Percentiles rank a stretch among this genome's conserved stretches.
These are phyloP conservation scores for Numenius phaeopus DNA, from an alignment of 2,797 vertebrate genomes.

Conservation along the genomic window DNA sequence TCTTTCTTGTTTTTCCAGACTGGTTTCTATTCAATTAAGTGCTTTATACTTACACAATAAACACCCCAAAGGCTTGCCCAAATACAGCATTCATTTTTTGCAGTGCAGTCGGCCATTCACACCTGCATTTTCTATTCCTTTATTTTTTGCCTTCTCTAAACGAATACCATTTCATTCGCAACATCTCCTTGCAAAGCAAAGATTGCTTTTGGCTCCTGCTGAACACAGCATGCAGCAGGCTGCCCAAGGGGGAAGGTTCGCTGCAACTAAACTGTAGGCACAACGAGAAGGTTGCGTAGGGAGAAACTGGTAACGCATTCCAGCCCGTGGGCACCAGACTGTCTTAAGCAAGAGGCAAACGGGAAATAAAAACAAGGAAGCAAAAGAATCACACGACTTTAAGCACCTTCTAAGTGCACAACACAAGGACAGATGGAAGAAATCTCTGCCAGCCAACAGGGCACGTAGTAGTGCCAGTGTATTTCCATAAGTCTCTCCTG, in stretches of 20 bases:
- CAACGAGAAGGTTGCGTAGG: accelerated
- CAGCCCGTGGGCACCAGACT: background rate
- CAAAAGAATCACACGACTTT: background rate
- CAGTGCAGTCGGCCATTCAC: accelerated
- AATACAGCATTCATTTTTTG: background rate
- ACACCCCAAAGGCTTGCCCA: background rate
- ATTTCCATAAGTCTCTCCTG: background rate
- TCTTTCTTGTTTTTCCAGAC: conserved; percentile 31
- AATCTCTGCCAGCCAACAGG: background rate
- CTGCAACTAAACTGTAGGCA: background rate
- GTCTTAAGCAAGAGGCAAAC: background rate
- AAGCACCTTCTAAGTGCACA: background rate
- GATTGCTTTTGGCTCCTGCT: background rate
- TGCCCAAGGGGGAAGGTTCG: background rate
- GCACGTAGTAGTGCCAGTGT: background rate
- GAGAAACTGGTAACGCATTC: background rate
- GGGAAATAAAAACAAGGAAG: background rate
- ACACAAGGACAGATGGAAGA: background rate
- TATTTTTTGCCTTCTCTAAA: background rate
- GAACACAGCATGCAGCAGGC: background rate
- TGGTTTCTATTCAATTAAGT: background rate
- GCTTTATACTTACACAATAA: background rate
- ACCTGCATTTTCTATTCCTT: background rate
- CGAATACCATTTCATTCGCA: background rate
- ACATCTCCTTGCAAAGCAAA: background rate